phyloP scores from a whole-genome alignment of 2,113 vertebrate species.

The Argyrosomus japonicus region DNA sequence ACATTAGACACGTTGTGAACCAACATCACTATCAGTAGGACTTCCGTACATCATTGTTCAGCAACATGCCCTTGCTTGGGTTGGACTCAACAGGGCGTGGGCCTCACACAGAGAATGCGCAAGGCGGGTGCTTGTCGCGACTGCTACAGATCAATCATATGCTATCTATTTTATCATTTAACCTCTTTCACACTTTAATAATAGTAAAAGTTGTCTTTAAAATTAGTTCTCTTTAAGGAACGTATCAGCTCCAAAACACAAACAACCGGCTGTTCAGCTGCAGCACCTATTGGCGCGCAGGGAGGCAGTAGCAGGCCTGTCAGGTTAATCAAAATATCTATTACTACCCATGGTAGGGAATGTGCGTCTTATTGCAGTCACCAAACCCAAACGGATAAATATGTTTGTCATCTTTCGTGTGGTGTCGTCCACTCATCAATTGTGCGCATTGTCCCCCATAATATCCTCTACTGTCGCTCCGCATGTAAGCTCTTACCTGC shows the following conservation, averaged over 20 bases:
- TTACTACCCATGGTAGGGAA: not conserved
- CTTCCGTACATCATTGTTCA: slow-evolving; percentile 62
- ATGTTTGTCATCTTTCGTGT: not conserved
- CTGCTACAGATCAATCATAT: slow-evolving; percentile 42
- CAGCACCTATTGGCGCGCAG: slow-evolving; percentile 29
- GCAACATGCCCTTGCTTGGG: slow-evolving; percentile 66
- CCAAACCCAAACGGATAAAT: not conserved
- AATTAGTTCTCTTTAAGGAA: not conserved
- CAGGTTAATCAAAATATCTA: slow-evolving; percentile 53
- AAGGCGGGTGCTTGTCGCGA: slow-evolving; percentile 65
- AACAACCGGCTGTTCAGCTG: slow-evolving; percentile 25
- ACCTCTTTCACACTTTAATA: not conserved
- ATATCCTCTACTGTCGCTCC: not conserved
- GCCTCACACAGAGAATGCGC: slow-evolving; percentile 82
- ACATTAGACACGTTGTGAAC: slow-evolving; percentile 25
- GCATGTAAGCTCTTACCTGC: slow-evolving; percentile 86
- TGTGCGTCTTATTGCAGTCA: slow-evolving; percentile 28
- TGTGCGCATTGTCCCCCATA: slow-evolving; percentile 13
- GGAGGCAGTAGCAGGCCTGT: slow-evolving; percentile 50
- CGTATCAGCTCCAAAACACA: slow-evolving; percentile 26
- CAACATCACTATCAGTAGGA: slow-evolving; percentile 16
- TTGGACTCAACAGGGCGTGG: slow-evolving; percentile 84
- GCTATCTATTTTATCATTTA: not conserved
- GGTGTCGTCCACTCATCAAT: not conserved
- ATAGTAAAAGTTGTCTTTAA: not conserved